These are phyloP conservation scores for Erannis defoliaria DNA, from an alignment of 2,888 invertebrate genomes.

Conservation along the genomic window DNA sequence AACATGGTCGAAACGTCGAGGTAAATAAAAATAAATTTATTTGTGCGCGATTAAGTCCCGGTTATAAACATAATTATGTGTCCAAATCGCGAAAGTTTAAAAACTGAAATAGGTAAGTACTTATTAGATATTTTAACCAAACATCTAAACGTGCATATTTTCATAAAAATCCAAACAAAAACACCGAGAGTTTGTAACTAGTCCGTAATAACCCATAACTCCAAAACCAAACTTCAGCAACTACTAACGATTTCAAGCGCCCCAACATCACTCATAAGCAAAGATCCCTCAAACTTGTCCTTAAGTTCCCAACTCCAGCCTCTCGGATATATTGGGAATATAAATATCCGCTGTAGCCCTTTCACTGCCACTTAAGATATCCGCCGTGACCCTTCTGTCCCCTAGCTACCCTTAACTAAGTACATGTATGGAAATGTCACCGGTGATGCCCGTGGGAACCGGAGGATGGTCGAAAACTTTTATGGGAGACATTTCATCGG, in stretches of 20 bases:
- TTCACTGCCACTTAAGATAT: constrained; percentile 80
- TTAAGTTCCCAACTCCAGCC: constrained; percentile 59
- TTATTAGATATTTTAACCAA: no score
- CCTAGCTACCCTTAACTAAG: constrained; percentile 43
- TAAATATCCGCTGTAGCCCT: constrained; percentile 80
- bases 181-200: background rate
- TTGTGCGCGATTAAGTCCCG: no score
- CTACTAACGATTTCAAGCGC: constrained; percentile 37
- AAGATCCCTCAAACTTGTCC: constrained; percentile 65
- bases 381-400: constrained; percentile 64
- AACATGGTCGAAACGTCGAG: no score
- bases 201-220: constrained; percentile 8
- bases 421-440: constrained; percentile 57
- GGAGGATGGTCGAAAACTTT: constrained; percentile 29
- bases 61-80: no score
- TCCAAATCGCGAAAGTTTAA: no score
- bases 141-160: background rate
- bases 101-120: no score
- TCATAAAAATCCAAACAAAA: background rate
- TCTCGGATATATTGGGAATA: constrained; percentile 81
- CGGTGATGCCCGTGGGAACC: constrained; percentile 61
- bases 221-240: constrained; percentile 9
- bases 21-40: no score
- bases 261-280: constrained; percentile 51
- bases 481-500: constrained; percentile 22